These are phyloP conservation scores for Dicrostonyx torquatus DNA, from an alignment of 2,797 vertebrate genomes.

Conservation along the genomic window DNA sequence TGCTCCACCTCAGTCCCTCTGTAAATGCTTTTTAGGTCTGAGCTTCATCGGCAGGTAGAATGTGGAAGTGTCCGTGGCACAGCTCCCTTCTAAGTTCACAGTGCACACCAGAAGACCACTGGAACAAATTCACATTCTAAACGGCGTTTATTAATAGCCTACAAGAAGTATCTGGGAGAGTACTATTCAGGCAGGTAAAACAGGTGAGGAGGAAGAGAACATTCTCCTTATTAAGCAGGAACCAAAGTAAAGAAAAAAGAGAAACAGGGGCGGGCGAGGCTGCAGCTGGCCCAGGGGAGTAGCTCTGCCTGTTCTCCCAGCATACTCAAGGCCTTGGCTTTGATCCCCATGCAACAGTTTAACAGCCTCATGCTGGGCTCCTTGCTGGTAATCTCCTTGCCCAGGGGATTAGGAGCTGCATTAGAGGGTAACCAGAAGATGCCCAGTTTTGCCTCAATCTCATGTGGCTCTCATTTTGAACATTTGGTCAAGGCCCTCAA, in stretches of 20 bases:
- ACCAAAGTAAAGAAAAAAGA: not conserved
- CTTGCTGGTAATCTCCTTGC: not conserved
- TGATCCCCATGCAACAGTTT: not conserved
- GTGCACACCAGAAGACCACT: not conserved
- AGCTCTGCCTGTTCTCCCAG: fast-evolving
- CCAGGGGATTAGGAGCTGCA: too few relatives aligned
- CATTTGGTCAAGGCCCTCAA: not conserved
- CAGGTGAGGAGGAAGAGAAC: not conserved
- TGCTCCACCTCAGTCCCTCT: not conserved
- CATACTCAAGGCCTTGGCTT: not conserved
- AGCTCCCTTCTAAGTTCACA: not conserved
- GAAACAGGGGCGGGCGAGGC: not conserved
- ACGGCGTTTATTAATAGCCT: not conserved
- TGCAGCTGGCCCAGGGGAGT: not conserved
- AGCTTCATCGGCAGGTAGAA: not conserved
- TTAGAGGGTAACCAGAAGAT: not conserved
- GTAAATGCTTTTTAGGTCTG: not conserved
- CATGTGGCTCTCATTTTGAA: not conserved
- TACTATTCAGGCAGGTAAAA: not conserved
- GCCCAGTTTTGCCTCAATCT: not conserved
- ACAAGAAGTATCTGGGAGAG: not conserved
- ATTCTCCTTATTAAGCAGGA: not conserved
- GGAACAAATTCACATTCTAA: conserved; percentile 11
- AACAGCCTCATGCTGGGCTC: not conserved
- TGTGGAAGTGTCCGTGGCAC: not conserved